Conservation (phyloP, 2,888 invertebrate genomes). For the Cephus pulcher region DNA sequence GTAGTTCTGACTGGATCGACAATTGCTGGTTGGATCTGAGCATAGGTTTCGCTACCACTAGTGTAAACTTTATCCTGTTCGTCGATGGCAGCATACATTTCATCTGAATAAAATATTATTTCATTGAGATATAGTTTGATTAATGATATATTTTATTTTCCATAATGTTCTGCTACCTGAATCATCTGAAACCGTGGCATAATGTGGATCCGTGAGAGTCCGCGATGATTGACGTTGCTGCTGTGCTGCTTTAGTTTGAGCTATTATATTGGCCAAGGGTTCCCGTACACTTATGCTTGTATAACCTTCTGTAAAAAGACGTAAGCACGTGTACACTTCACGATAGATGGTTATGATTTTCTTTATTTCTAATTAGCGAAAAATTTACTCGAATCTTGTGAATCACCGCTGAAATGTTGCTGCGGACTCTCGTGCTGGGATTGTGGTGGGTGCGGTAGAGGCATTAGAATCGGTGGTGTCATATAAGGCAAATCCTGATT, state of each 20-base stretch:
- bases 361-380: slow-evolving; percentile 6
- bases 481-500: slow-evolving; percentile 91
- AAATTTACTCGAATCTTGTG: slow-evolving; percentile 85
- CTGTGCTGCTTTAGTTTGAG: slow-evolving; percentile 70
- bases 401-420: slow-evolving; percentile 89
- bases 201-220: slow-evolving; percentile 75
- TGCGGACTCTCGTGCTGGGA: slow-evolving; percentile 62
- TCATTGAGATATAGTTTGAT: not conserved
- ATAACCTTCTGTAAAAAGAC: slow-evolving; percentile 80
- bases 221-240: slow-evolving; percentile 57
- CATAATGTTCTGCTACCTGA: slow-evolving; percentile 72
- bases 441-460: slow-evolving; percentile 53
- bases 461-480: slow-evolving; percentile 79
- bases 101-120: slow-evolving; percentile 71
- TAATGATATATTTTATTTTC: not conserved
- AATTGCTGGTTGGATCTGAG: slow-evolving; percentile 78
- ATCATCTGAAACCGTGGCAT: slow-evolving; percentile 92
- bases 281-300: slow-evolving; percentile 92
- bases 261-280: slow-evolving; percentile 83
- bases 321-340: not conserved
- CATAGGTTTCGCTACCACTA: slow-evolving; percentile 88
- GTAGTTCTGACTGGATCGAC: slow-evolving; percentile 63
- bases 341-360: slow-evolving; percentile 9
- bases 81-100: slow-evolving; percentile 92
- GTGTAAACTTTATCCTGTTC: slow-evolving; percentile 77